These are phyloP conservation scores for Clanis bilineata DNA, from an alignment of 2,888 invertebrate species.

Conservation along the genomic window DNA sequence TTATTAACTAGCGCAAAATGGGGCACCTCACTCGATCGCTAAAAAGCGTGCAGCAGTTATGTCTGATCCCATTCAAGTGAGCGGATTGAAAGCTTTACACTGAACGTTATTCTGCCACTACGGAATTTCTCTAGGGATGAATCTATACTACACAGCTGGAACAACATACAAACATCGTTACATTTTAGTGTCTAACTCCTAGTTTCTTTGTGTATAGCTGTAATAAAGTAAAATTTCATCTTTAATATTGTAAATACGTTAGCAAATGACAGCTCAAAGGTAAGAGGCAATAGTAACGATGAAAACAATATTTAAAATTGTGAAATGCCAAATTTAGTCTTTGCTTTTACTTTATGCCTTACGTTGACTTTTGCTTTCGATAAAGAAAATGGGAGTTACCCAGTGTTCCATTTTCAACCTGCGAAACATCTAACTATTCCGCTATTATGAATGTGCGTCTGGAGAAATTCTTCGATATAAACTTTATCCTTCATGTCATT, in stretches of 20 bases:
- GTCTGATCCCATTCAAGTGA: constrained; percentile 40
- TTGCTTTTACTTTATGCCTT: too few relatives aligned
- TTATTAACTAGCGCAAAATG: background rate
- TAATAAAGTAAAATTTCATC: too few relatives aligned
- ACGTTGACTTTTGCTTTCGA: too few relatives aligned
- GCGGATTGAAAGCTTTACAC: constrained; percentile 47
- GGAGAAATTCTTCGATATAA: constrained; percentile 29
- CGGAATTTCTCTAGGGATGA: constrained; percentile 54
- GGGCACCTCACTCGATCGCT: background rate
- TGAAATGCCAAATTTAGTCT: too few relatives aligned
- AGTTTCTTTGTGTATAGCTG: too few relatives aligned
- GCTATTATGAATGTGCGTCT: constrained; percentile 27
- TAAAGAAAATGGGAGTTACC: too few relatives aligned
- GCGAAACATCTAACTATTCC: constrained; percentile 42
- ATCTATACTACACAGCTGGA: constrained; percentile 49
- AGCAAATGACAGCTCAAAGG: too few relatives aligned
- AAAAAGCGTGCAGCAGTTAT: constrained; percentile 29
- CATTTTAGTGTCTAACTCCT: constrained; percentile 39
- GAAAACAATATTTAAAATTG: too few relatives aligned
- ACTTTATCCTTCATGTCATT: constrained; percentile 22
- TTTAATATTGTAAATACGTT: too few relatives aligned
- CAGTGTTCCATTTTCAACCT: constrained; percentile 33
- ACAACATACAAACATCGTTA: constrained; percentile 50
- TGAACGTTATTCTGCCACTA: constrained; percentile 42
- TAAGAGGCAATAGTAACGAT: too few relatives aligned